phyloP scores from a whole-genome alignment of 2,888 invertebrate species.

The Synergus itoensis region DNA sequence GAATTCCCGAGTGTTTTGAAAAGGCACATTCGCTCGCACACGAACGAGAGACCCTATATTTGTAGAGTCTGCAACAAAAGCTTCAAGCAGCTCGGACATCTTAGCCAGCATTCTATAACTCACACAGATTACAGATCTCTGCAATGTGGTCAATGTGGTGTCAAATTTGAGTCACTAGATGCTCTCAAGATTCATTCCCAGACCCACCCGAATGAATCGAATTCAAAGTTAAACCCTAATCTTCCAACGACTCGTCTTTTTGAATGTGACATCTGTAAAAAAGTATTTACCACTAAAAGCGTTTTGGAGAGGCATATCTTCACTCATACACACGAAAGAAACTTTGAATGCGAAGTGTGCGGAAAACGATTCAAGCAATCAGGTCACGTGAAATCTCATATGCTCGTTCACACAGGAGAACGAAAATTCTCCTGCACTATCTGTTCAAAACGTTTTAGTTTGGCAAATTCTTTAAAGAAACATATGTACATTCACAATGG shows the following conservation, averaged over 20 bases:
- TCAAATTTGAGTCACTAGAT: conserved; percentile 64
- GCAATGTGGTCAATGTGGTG: conserved; percentile 62
- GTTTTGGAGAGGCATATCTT: conserved; percentile 79
- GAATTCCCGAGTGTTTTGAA: conserved; percentile 70
- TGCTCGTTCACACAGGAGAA: conserved; percentile 79
- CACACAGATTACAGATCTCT: conserved; percentile 68
- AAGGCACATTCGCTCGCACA: conserved; percentile 69
- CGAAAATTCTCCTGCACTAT: conserved; percentile 79
- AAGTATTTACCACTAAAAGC: conserved; percentile 79
- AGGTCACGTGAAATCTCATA: conserved; percentile 77
- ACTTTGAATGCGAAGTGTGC: conserved; percentile 78
- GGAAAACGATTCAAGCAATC: conserved; percentile 79
- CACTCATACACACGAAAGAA: conserved; percentile 77
- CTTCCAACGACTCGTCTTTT: conserved; percentile 64
- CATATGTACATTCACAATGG: conserved; percentile 78
- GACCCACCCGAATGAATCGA: conserved; percentile 56
- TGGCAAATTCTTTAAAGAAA: conserved; percentile 76
- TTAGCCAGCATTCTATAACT: conserved; percentile 69
- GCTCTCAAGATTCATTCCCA: conserved; percentile 63
- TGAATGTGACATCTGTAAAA: conserved; percentile 79
- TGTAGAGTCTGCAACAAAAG: conserved; percentile 69
- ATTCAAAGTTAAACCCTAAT: conserved; percentile 43
- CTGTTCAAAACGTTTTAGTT: conserved; percentile 80
- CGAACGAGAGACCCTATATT: conserved; percentile 69
- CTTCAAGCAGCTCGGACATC: conserved; percentile 69